phyloP scores from a whole-genome alignment of 2,113 vertebrate species.

The Oostethus manadensis region DNA sequence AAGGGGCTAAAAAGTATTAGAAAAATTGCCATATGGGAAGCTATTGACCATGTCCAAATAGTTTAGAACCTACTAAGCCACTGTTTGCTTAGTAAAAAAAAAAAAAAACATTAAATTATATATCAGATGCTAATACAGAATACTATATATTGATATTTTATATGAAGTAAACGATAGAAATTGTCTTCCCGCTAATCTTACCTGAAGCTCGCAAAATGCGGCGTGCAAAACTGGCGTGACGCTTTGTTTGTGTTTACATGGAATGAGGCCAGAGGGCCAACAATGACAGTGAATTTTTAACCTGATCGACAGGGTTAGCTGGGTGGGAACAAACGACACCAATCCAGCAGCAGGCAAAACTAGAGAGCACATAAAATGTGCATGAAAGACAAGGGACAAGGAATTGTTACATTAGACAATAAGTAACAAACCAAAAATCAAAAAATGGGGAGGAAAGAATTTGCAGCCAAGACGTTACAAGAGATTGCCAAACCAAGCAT shows the following conservation, averaged over 20 bases:
- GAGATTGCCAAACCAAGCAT: not conserved
- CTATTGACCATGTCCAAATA: too few species aligned
- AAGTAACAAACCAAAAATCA: not conserved
- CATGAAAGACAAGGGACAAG: not conserved
- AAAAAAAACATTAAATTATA: too few species aligned
- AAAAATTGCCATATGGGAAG: too few species aligned
- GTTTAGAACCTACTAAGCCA: too few species aligned
- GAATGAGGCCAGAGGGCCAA: conserved; percentile 17
- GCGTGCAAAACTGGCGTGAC: not conserved
- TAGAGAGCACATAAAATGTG: not conserved
- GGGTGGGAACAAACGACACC: conserved; percentile 33
- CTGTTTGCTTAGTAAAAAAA: too few species aligned
- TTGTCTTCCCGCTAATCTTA: conserved; percentile 5
- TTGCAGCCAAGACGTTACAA: not conserved
- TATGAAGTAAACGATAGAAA: not conserved
- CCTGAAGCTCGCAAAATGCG: not conserved
- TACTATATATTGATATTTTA: not conserved
- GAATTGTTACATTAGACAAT: not conserved
- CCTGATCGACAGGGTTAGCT: conserved; percentile 37
- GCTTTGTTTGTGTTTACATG: conserved; percentile 2
- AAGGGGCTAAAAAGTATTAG: too few species aligned
- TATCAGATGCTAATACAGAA: not conserved
- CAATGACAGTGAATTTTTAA: conserved; percentile 52
- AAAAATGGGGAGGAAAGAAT: not conserved
- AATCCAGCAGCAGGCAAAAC: conserved; percentile 18